Evolutionary conservation across 2,113 vertebrate genomes (phyloP).

Genomic region (Oriolus oriolus): DNA sequence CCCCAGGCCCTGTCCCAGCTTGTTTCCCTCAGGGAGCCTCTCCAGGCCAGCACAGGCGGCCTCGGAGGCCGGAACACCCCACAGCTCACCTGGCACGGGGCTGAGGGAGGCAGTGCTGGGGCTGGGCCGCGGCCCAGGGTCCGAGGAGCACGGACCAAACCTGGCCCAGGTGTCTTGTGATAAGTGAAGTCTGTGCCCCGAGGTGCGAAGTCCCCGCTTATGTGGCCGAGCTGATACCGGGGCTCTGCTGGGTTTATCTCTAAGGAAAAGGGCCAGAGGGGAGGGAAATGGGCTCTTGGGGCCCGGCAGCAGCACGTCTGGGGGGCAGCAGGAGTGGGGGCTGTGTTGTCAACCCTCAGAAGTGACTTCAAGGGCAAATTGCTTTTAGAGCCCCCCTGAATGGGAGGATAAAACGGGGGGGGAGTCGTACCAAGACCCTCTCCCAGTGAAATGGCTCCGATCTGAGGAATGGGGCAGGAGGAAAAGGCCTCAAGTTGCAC

Average conservation of each 20-base stretch:
- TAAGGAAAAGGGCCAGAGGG: neutral
- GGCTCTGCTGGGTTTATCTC: neutral
- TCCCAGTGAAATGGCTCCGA: fast-evolving
- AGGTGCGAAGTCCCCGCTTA: neutral
- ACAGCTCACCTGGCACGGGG: neutral
- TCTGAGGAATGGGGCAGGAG: neutral
- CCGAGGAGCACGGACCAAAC: neutral
- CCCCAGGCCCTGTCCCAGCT: neutral
- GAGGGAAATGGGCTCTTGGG: neutral
- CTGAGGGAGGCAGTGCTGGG: neutral
- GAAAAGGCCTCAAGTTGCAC: neutral
- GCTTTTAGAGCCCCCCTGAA: neutral
- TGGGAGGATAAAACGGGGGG: fast-evolving
- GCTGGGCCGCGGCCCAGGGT: neutral
- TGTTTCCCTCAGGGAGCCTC: neutral
- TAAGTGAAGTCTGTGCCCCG: neutral
- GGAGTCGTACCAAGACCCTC: fast-evolving
- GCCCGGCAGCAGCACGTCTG: neutral
- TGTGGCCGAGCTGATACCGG: neutral
- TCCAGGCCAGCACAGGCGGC: neutral
- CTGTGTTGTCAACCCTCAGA: neutral
- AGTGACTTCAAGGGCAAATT: neutral
- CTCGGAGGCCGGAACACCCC: too few relatives aligned
- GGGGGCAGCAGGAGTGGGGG: fast-evolving
- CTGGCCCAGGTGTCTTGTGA: neutral